Percentiles rank a stretch among this genome's conserved stretches.
phyloP scores from a whole-genome alignment of 2,113 vertebrate species.

The Elaphurus davidianus region DNA sequence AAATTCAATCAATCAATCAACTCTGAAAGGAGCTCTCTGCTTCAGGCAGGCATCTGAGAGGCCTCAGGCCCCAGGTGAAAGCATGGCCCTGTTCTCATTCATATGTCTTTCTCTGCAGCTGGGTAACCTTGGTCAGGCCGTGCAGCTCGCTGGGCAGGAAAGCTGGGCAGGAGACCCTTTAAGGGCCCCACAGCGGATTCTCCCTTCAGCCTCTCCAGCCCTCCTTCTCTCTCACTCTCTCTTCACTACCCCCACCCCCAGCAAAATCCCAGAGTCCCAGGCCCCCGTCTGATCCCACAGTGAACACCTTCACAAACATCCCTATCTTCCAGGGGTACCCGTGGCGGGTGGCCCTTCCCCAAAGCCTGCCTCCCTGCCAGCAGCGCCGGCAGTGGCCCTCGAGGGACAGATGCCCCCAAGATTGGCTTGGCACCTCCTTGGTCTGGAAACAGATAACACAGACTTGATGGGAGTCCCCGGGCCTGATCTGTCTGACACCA shows the following conservation, averaged over 20 bases:
- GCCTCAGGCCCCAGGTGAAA: not conserved
- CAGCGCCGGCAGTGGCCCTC: not conserved
- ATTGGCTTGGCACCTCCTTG: not conserved
- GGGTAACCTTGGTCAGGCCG: not conserved
- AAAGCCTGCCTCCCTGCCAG: not conserved
- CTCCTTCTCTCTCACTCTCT: not conserved
- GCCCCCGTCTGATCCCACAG: not conserved
- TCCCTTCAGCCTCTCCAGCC: not conserved
- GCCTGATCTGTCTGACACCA: not conserved
- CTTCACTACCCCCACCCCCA: not conserved
- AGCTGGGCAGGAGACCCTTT: not conserved
- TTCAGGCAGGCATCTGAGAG: not conserved
- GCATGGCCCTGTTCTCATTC: not conserved
- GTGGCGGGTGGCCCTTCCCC: not conserved
- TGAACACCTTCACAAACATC: not conserved
- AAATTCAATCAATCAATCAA: not conserved
- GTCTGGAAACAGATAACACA: not conserved
- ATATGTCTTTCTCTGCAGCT: not conserved
- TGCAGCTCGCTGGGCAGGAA: not conserved
- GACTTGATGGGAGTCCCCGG: not conserved
- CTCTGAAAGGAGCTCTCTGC: not conserved
- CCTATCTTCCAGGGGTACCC: not conserved
- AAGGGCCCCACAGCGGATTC: accelerated
- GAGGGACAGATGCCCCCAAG: not conserved
- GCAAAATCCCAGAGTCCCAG: not conserved